phyloP scores from a whole-genome alignment of 2,797 vertebrate genomes.

The Emys orbicularis region DNA sequence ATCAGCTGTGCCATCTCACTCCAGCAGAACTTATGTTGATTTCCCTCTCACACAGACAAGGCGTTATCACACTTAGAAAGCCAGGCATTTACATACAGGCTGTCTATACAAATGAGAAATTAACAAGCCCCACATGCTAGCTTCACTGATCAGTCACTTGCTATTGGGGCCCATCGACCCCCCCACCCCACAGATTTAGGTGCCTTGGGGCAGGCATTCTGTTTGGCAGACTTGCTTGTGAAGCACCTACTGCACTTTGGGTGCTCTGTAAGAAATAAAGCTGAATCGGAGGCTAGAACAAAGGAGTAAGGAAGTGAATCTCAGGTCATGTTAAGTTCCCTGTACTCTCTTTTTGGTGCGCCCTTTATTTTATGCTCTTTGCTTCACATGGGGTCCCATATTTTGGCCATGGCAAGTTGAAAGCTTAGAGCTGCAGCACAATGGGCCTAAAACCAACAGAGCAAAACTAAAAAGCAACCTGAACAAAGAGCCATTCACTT shows the following conservation, averaged over 20 bases:
- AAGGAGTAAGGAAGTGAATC: neutral
- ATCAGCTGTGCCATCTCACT: neutral
- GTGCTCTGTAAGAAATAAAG: neutral
- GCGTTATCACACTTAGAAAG: neutral
- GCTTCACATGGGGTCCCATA: neutral
- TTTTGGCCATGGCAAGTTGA: neutral
- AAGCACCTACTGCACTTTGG: neutral
- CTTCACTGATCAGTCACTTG: too few species aligned
- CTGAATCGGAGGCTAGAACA: neutral
- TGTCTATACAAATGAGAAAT: neutral
- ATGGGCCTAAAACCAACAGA: neutral
- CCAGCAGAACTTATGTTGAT: neutral
- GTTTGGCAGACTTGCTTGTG: too few species aligned
- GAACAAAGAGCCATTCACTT: neutral
- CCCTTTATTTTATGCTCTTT: neutral
- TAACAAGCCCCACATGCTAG: neutral
- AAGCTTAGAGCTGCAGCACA: slow-evolving; percentile 4
- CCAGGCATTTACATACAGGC: neutral
- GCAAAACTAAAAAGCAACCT: slow-evolving; percentile 48
- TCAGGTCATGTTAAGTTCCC: neutral
- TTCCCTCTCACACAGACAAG: neutral
- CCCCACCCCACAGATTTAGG: neutral
- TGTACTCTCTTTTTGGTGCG: neutral
- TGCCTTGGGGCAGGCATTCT: neutral
- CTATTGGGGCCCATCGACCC: accelerated